Evolutionary conservation across 2,797 vertebrate species (phyloP).

Genomic region (Thunnus albacares): DNA sequence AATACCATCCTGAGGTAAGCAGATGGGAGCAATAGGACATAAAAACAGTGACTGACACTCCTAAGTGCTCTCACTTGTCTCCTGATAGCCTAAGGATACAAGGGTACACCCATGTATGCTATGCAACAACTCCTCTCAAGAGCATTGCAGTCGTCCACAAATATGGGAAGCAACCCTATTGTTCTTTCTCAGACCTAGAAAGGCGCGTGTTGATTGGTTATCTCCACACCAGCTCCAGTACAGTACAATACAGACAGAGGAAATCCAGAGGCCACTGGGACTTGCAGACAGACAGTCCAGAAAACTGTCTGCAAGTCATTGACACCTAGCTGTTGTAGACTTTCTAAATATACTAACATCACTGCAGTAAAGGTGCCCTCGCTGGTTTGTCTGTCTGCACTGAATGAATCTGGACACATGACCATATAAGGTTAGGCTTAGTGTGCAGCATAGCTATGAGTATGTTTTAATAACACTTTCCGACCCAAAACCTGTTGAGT

Average conservation of each 20-base stretch:
- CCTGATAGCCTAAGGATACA: slow-evolving; percentile 52
- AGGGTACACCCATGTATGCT: slow-evolving; percentile 61
- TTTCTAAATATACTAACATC: slow-evolving; percentile 71
- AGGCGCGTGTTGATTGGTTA: slow-evolving; percentile 11
- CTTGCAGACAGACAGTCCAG: slow-evolving; percentile 19
- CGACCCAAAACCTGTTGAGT: slow-evolving; percentile 49
- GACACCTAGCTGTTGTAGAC: slow-evolving; percentile 75
- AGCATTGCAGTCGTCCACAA: slow-evolving; percentile 41
- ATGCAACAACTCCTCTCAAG: slow-evolving; percentile 69
- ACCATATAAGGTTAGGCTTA: slow-evolving; percentile 69
- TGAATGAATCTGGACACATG: slow-evolving; percentile 50
- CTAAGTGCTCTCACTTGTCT: slow-evolving; percentile 75
- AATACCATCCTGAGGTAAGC: slow-evolving; percentile 69
- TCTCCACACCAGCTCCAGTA: slow-evolving; percentile 4
- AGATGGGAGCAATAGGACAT: slow-evolving; percentile 75
- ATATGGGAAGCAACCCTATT: slow-evolving; percentile 33
- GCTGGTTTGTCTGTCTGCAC: slow-evolving; percentile 53
- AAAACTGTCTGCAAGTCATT: slow-evolving; percentile 57
- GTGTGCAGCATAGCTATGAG: slow-evolving; percentile 14
- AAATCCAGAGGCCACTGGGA: slow-evolving; percentile 38
- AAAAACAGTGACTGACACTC: slow-evolving; percentile 75
- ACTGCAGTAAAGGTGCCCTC: slow-evolving; percentile 60
- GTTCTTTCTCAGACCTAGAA: slow-evolving; percentile 24
- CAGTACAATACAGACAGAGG: slow-evolving; percentile 10
- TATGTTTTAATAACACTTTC: slow-evolving; percentile 66